These are phyloP conservation scores for Oreocharis arfaki DNA, from an alignment of 2,113 vertebrate genomes.

Conservation along the genomic window DNA sequence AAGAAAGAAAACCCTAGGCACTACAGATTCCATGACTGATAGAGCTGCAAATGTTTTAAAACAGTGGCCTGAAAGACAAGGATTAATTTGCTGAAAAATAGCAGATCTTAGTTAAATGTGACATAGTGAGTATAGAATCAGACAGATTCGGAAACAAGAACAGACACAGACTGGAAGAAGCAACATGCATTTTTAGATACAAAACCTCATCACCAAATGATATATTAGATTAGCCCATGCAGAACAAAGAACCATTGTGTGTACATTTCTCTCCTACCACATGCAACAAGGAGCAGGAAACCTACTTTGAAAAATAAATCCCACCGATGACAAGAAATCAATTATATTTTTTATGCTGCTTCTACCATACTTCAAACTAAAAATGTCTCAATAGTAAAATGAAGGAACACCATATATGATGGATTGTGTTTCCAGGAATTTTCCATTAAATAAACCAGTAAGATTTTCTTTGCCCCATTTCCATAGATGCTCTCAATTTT, in stretches of 20 bases:
- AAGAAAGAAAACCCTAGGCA: background rate
- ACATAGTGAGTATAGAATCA: background rate
- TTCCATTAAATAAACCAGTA: background rate
- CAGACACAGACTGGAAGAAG: background rate
- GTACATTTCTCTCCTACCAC: background rate
- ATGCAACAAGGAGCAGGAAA: background rate
- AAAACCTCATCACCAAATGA: background rate
- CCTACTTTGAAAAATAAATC: background rate
- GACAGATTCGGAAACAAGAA: conserved; percentile 9
- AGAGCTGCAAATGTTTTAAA: conserved; percentile 1
- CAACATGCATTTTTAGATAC: background rate
- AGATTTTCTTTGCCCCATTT: background rate
- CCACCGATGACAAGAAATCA: background rate
- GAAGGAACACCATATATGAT: background rate
- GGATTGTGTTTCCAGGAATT: background rate
- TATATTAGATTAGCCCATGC: background rate
- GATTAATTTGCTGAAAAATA: conserved; percentile 7
- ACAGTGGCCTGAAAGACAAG: background rate
- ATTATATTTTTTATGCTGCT: background rate
- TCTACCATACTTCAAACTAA: background rate
- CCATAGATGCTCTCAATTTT: background rate
- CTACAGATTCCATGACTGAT: background rate
- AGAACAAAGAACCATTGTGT: background rate
- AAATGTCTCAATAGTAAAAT: background rate
- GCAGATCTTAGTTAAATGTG: conserved; percentile 3